phyloP scores from a whole-genome alignment of 1,140 invertebrate species.

The Monomorium pharaonis region DNA sequence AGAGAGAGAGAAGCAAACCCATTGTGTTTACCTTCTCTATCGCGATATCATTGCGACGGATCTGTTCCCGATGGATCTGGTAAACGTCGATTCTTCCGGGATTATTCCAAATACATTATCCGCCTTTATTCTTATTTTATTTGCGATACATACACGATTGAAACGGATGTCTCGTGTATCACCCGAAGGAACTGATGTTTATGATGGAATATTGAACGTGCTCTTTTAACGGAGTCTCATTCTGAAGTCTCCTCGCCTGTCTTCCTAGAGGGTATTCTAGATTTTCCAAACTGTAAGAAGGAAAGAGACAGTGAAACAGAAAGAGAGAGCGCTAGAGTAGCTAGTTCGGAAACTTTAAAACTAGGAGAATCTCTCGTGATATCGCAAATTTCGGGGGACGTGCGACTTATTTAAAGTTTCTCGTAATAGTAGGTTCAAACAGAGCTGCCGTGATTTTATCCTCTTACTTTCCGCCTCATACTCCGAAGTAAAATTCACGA shows the following conservation, averaged over 20 bases:
- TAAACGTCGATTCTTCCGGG: not conserved
- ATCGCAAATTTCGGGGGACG: conserved; percentile 45
- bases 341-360: conserved; percentile 25
- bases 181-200: not conserved
- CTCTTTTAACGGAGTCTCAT: not conserved
- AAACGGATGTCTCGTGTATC: not conserved
- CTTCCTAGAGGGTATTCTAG: not conserved
- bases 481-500: not conserved
- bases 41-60: not conserved
- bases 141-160: not conserved
- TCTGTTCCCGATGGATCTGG: not conserved
- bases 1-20: not conserved
- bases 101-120: not conserved
- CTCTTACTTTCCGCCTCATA: not conserved
- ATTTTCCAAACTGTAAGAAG: conserved; percentile 12
- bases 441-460: conserved; percentile 21
- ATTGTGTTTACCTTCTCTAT: not conserved
- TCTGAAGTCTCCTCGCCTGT: not conserved
- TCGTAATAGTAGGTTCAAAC: not conserved
- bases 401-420: conserved; percentile 54
- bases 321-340: too few species aligned
- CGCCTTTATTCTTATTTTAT: conserved; percentile 31
- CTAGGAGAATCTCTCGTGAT: not conserved
- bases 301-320: not conserved
- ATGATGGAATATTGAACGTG: conserved; percentile 32